phyloP scores from a whole-genome alignment of 2,113 vertebrate genomes.

The Oreochromis aureus region DNA sequence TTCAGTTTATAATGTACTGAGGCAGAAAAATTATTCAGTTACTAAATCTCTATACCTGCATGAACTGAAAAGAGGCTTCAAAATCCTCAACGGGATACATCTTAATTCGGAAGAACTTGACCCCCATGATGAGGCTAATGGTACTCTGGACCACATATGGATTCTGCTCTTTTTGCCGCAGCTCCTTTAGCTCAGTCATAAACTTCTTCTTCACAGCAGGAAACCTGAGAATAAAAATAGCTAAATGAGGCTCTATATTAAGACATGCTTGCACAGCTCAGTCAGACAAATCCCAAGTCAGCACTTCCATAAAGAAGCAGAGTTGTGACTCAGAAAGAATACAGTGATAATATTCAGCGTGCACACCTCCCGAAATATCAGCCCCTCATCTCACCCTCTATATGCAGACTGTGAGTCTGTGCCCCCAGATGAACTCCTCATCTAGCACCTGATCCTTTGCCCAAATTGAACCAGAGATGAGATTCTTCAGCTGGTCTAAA shows the following conservation, averaged over 20 bases:
- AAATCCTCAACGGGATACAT: constrained; percentile 99
- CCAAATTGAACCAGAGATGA: constrained; percentile 42
- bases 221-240: constrained; percentile 40
- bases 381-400: neutral
- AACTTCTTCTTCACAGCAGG: constrained; percentile 92
- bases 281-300: constrained; percentile 16
- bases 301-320: neutral
- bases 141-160: constrained; percentile 89
- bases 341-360: neutral
- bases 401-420: neutral
- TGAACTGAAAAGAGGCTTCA: constrained; percentile 97
- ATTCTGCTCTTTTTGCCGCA: constrained; percentile 92
- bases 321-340: neutral
- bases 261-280: neutral
- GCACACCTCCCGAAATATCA: neutral
- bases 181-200: constrained; percentile 90
- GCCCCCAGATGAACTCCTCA: constrained; percentile 12
- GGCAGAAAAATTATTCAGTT: neutral
- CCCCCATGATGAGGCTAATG: constrained; percentile 97
- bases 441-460: constrained; percentile 25
- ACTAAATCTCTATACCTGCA: constrained; percentile 81
- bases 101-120: constrained; percentile 98
- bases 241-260: constrained; percentile 7
- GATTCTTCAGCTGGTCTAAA: constrained; percentile 52
- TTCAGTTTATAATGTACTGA: neutral